phyloP scores from a whole-genome alignment of 2,113 vertebrate genomes.

The Sigmodon hispidus region DNA sequence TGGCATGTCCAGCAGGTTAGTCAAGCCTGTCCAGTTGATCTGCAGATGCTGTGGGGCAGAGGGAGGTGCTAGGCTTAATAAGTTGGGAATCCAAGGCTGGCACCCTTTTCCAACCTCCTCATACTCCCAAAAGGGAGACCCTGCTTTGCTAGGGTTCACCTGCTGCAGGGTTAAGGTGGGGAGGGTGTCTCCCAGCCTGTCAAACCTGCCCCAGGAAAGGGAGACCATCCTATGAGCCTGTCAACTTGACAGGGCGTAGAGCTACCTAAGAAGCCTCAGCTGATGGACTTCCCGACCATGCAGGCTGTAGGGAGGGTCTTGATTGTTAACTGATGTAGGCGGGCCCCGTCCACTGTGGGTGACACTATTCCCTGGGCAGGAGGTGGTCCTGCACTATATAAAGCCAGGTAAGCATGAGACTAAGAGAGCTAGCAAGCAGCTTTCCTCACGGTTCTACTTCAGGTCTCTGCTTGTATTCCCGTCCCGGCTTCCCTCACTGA shows the following conservation, averaged over 20 bases:
- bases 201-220: background rate
- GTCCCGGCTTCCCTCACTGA: background rate
- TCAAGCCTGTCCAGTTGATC: constrained; percentile 97
- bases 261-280: background rate
- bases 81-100: background rate
- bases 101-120: background rate
- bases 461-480: background rate
- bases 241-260: background rate
- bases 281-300: background rate
- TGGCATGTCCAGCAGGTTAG: constrained; percentile 93
- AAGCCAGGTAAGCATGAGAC: background rate
- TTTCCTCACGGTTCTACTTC: background rate
- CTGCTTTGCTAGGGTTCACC: background rate
- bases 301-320: too few species aligned
- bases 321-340: background rate
- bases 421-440: background rate
- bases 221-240: background rate
- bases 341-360: background rate
- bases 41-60: constrained; percentile 85
- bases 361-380: background rate
- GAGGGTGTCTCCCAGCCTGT: background rate
- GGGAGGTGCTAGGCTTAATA: background rate
- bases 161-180: background rate
- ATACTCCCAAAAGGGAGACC: background rate
- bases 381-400: background rate